Conservation (phyloP, 2,113 vertebrate species). For the Spea bombifrons region DNA sequence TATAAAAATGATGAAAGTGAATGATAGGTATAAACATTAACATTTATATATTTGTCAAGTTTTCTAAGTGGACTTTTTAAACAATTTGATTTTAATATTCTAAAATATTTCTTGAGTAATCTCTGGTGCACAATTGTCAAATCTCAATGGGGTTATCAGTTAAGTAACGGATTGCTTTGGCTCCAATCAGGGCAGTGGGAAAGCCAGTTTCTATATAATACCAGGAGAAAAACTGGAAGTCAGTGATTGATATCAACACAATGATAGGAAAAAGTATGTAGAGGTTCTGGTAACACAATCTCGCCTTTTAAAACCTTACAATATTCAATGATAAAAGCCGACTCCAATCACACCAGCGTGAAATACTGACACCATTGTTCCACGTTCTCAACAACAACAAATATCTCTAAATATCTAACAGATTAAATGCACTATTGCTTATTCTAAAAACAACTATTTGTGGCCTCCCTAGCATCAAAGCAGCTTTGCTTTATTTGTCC, state of each 20-base stretch:
- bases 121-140: conserved; percentile 60
- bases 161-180: conserved; percentile 68
- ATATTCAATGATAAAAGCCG: conserved; percentile 75
- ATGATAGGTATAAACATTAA: no score
- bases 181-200: conserved; percentile 77
- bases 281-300: conserved; percentile 78
- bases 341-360: conserved; percentile 71
- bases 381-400: conserved; percentile 70
- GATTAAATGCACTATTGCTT: conserved; percentile 63
- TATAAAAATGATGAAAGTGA: no score
- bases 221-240: conserved; percentile 81
- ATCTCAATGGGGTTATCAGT: conserved; percentile 75
- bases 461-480: neutral
- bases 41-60: no score
- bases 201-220: conserved; percentile 77
- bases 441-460: conserved; percentile 50
- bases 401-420: conserved; percentile 71
- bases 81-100: no score
- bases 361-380: conserved; percentile 72
- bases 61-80: no score
- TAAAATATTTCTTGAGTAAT: conserved; percentile 10
- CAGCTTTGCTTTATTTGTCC: neutral
- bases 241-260: conserved; percentile 82
- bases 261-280: conserved; percentile 84
- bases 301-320: conserved; percentile 77